phyloP scores from a whole-genome alignment of 2,113 vertebrate genomes.

The Capricornis sumatraensis region DNA sequence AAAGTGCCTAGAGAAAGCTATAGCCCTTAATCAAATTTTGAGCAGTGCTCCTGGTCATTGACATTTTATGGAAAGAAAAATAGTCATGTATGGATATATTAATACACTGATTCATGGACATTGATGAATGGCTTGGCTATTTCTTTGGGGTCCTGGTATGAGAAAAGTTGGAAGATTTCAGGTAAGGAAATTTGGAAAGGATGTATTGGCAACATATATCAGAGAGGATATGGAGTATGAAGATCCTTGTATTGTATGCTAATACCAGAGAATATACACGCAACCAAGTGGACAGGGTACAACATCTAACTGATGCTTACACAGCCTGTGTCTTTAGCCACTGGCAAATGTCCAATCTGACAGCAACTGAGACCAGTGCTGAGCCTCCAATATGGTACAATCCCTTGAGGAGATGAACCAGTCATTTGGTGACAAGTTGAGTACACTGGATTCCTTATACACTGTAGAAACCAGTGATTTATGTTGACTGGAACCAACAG shows the following conservation, averaged over 20 bases:
- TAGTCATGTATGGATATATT: background rate
- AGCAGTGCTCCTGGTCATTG: background rate
- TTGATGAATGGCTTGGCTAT: background rate
- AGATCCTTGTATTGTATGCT: background rate
- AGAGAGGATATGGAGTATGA: background rate
- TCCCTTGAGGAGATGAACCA: background rate
- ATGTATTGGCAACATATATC: background rate
- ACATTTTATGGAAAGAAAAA: background rate
- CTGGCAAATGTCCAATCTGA: background rate
- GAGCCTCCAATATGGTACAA: background rate
- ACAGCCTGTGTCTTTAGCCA: background rate
- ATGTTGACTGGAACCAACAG: background rate
- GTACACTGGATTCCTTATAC: background rate
- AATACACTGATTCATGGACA: background rate
- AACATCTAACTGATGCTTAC: background rate
- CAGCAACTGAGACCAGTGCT: background rate
- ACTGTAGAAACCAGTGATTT: background rate
- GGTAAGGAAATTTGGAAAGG: background rate
- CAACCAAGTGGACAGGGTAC: background rate
- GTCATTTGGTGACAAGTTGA: background rate
- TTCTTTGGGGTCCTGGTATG: background rate
- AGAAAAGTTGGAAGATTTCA: background rate
- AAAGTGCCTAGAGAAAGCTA: background rate
- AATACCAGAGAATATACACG: background rate
- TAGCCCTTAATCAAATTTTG: background rate